These are phyloP conservation scores for Pluvianellus socialis DNA, from an alignment of 2,113 vertebrate genomes.

Conservation along the genomic window DNA sequence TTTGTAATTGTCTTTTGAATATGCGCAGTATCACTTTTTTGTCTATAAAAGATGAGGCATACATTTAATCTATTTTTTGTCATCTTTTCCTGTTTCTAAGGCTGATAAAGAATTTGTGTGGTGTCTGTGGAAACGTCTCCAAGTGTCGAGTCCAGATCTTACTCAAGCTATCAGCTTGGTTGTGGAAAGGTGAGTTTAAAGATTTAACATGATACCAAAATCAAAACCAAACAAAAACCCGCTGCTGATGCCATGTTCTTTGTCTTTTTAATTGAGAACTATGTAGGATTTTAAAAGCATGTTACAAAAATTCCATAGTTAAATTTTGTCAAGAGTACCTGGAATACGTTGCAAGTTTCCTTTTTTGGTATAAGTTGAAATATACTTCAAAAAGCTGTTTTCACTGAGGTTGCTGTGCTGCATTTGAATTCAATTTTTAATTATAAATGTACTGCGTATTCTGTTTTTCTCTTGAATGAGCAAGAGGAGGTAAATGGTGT, in stretches of 20 bases:
- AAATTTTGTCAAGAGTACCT: background rate
- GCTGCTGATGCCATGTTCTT: background rate
- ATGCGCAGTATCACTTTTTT: background rate
- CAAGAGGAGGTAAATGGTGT: background rate
- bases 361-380: background rate
- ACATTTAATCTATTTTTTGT: background rate
- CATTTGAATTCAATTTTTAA: background rate
- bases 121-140: conserved; percentile 92
- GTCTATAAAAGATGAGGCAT: background rate
- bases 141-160: conserved; percentile 87
- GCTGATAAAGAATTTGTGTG: conserved; percentile 97
- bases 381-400: background rate
- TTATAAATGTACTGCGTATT: background rate
- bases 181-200: conserved; percentile 87
- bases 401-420: background rate
- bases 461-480: background rate
- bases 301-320: background rate
- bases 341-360: background rate
- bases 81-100: conserved; percentile 70
- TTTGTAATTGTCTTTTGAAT: background rate
- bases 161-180: conserved; percentile 86
- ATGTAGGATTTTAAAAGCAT: background rate
- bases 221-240: accelerated
- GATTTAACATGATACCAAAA: background rate
- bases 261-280: background rate